Evolutionary conservation across 2,888 invertebrate genomes (phyloP).

Genomic region (Euproctis similis): DNA sequence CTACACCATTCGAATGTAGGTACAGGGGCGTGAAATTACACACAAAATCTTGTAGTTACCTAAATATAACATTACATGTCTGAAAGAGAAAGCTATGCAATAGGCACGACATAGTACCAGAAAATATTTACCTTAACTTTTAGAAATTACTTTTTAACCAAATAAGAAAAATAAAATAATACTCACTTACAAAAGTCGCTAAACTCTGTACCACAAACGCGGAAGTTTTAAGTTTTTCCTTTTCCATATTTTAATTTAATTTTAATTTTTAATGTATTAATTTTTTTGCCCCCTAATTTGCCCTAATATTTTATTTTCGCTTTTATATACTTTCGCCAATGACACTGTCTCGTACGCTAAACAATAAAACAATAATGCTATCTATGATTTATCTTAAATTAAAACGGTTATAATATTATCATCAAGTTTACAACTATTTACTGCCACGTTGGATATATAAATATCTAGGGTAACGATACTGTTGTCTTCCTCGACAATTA

Average conservation of each 20-base stretch:
- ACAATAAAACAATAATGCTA: background rate
- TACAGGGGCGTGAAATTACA: too few species aligned
- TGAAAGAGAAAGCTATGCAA: too few species aligned
- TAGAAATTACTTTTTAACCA: too few species aligned
- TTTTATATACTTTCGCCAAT: background rate
- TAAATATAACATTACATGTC: too few species aligned
- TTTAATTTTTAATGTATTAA: background rate
- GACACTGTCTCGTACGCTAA: background rate
- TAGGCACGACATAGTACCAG: too few species aligned
- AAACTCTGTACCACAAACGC: background rate
- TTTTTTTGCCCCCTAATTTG: too few species aligned
- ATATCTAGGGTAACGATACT: background rate
- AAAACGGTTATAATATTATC: background rate
- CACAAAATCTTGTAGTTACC: too few species aligned
- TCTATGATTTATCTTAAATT: background rate
- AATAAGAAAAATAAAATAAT: background rate
- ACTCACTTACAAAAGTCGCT: background rate
- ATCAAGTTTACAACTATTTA: background rate
- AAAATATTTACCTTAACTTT: too few species aligned
- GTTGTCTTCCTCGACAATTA: background rate
- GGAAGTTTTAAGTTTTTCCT: background rate
- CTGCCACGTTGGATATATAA: constrained; percentile 1
- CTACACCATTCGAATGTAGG: too few species aligned
- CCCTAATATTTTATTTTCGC: too few species aligned
- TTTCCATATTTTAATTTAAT: background rate